Conservation (phyloP, 2,888 invertebrate species). For the Octodonta nipae region DNA sequence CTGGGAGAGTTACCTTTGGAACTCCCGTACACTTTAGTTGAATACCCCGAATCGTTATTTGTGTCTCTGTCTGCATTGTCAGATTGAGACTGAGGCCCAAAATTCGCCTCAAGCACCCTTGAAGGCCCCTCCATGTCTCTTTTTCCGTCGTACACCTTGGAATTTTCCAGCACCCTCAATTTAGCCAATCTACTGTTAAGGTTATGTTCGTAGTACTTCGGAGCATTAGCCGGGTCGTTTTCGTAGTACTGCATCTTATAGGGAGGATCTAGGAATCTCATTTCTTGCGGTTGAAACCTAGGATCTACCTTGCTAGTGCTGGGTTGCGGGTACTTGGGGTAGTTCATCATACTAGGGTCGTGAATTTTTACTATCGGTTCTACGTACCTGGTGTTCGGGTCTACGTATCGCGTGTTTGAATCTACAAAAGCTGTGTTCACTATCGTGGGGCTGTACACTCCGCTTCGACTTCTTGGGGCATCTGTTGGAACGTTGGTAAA, state of each 20-base stretch:
- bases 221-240: constrained; percentile 12
- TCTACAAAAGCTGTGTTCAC: constrained; percentile 24
- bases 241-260: constrained; percentile 18
- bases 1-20: constrained; percentile 68
- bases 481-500: constrained; percentile 40
- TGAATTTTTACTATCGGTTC: constrained; percentile 7
- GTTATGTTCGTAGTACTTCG: constrained; percentile 20
- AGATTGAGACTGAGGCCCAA: no score
- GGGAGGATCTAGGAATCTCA: constrained; percentile 16
- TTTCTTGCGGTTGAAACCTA: constrained; percentile 10
- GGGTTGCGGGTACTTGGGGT: constrained; percentile 15
- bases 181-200: constrained; percentile 30
- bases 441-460: constrained; percentile 39
- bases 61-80: constrained; percentile 46
- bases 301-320: constrained; percentile 16
- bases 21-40: constrained; percentile 67
- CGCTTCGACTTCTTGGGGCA: constrained; percentile 33
- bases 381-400: constrained; percentile 23
- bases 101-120: not conserved
- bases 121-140: constrained; percentile 4
- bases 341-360: constrained; percentile 10
- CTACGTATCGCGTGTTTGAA: constrained; percentile 26
- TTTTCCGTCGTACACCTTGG: constrained; percentile 13
- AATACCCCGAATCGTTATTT: constrained; percentile 76
- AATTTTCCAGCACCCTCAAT: constrained; percentile 27